These are phyloP conservation scores for Eupleurogrammus muticus DNA, from an alignment of 2,797 vertebrate genomes.

Conservation along the genomic window DNA sequence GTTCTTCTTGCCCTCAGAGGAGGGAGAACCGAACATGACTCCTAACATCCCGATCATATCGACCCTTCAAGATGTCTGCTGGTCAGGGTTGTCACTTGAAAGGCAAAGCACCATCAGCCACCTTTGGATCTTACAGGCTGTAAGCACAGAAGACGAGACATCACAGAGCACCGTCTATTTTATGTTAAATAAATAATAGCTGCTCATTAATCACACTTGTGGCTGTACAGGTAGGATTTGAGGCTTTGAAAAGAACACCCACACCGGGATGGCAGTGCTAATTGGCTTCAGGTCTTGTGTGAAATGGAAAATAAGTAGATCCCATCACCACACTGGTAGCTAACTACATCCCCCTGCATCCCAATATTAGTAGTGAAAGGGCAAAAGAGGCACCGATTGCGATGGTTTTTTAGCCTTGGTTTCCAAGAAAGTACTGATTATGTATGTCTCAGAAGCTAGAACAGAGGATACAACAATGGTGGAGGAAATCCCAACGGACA, in stretches of 20 bases:
- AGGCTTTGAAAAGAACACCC: constrained; percentile 57
- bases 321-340: neutral
- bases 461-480: constrained; percentile 50
- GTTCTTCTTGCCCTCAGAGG: constrained; percentile 17
- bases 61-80: constrained; percentile 30
- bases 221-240: constrained; percentile 33
- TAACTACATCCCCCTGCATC: neutral
- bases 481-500: constrained; percentile 44
- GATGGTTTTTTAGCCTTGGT: constrained; percentile 18
- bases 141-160: constrained; percentile 43
- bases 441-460: constrained; percentile 43
- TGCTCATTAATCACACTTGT: constrained; percentile 70
- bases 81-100: constrained; percentile 60
- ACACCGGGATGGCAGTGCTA: constrained; percentile 49
- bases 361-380: constrained; percentile 1
- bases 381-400: constrained; percentile 1
- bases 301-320: constrained; percentile 48
- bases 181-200: constrained; percentile 70
- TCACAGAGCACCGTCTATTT: constrained; percentile 49
- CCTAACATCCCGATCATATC: constrained; percentile 49
- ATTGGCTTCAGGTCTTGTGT: constrained; percentile 55
- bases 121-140: constrained; percentile 30
- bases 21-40: constrained; percentile 30
- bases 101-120: constrained; percentile 36
- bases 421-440: constrained; percentile 51